These are phyloP conservation scores for Trinectes maculatus DNA, from an alignment of 2,113 vertebrate genomes.

Conservation along the genomic window DNA sequence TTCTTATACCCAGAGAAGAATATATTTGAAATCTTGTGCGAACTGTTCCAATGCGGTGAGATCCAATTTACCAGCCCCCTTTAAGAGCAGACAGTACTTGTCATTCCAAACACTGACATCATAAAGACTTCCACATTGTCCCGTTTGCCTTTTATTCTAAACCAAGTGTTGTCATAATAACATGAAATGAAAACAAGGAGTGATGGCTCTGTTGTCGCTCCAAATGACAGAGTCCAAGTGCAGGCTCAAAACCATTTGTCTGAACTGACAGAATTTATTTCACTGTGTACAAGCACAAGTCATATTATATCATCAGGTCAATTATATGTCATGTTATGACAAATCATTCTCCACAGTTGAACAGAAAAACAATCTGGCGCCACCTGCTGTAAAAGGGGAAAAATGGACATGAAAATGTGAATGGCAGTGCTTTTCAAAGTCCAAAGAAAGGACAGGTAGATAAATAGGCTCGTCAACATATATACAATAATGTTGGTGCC, in stretches of 20 bases:
- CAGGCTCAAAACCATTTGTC: not conserved
- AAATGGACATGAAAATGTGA: too few relatives aligned
- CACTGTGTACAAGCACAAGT: not conserved
- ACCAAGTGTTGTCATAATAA: not conserved
- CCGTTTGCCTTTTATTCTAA: not conserved
- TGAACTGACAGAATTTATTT: not conserved
- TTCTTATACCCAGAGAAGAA: too few relatives aligned
- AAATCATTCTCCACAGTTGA: constrained; percentile 4
- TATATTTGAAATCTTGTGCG: too few relatives aligned
- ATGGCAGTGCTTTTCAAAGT: not conserved
- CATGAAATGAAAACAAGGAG: constrained; percentile 1
- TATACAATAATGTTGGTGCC: not conserved
- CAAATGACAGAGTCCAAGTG: not conserved
- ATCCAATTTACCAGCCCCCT: too few relatives aligned
- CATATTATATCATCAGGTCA: constrained; percentile 7
- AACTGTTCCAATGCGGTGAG: too few relatives aligned
- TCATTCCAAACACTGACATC: too few relatives aligned
- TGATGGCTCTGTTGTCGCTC: not conserved
- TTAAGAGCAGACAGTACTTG: too few relatives aligned
- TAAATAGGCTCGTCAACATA: not conserved
- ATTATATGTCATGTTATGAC: constrained; percentile 5
- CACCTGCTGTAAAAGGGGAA: constrained; percentile 53
- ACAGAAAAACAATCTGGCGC: constrained; percentile 14
- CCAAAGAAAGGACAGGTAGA: not conserved
- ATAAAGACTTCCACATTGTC: too few relatives aligned